Evolutionary conservation across 2,797 vertebrate genomes (phyloP).

Genomic region (Poecile montanus): DNA sequence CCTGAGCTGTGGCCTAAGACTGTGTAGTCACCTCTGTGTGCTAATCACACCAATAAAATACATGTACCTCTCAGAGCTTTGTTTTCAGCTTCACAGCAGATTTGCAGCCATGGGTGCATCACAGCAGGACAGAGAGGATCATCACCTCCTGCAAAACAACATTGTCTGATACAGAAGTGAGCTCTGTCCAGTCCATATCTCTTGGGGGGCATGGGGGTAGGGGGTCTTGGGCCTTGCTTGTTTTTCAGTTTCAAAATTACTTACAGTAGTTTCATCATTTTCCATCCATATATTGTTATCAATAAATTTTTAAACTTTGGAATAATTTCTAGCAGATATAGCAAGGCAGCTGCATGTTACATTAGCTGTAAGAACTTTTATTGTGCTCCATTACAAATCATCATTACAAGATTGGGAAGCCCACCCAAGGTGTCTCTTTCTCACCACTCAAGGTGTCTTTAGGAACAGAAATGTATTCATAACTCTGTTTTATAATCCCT

Average conservation of each 20-base stretch:
- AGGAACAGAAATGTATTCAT: rapidly evolving
- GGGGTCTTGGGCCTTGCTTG: rapidly evolving
- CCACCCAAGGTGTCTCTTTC: rapidly evolving
- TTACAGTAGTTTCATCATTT: neutral
- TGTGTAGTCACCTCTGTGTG: too few species aligned
- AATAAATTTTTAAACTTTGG: neutral
- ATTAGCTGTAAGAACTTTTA: neutral
- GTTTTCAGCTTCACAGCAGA: neutral
- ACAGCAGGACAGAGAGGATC: neutral
- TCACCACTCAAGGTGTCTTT: neutral
- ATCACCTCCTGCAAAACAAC: neutral
- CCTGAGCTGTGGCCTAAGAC: neutral
- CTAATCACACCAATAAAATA: neutral
- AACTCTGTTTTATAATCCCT: neutral
- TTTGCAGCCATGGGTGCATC: neutral
- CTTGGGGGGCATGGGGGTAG: neutral
- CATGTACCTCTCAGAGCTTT: rapidly evolving
- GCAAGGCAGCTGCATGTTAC: neutral
- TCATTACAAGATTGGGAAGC: neutral
- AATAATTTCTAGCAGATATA: neutral
- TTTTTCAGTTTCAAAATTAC: neutral
- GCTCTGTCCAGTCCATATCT: neutral
- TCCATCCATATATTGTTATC: neutral
- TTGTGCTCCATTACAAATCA: neutral
- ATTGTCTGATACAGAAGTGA: neutral